These are phyloP conservation scores for Girardinus metallicus DNA, from an alignment of 2,797 vertebrate species.

Conservation along the genomic window DNA sequence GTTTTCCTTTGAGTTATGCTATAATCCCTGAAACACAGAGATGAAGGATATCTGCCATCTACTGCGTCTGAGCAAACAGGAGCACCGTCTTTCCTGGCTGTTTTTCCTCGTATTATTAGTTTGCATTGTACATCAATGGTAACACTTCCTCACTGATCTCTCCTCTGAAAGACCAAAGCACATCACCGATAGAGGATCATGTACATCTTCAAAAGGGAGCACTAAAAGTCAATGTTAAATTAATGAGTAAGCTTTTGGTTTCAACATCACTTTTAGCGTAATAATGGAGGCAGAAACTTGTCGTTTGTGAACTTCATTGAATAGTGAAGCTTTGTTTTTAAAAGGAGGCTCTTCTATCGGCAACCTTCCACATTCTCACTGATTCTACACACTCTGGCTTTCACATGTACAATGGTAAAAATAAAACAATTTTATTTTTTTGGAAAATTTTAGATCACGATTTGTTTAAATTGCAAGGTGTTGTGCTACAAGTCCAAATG, in stretches of 20 bases:
- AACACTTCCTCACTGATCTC: not conserved
- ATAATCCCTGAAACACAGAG: constrained; percentile 1
- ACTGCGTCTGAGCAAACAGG: not conserved
- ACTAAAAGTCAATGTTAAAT: not conserved
- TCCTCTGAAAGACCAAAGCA: not conserved
- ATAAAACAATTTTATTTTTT: no score
- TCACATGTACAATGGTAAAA: not conserved
- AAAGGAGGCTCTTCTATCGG: not conserved
- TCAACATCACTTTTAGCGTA: not conserved
- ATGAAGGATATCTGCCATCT: not conserved
- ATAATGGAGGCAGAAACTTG: not conserved
- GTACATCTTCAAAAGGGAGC: not conserved
- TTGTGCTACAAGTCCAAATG: constrained; percentile 43
- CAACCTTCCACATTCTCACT: not conserved
- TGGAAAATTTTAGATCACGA: not conserved
- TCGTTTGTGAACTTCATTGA: not conserved
- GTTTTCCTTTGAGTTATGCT: constrained; percentile 3
- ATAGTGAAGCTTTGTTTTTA: not conserved
- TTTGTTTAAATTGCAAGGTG: constrained; percentile 46
- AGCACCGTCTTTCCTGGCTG: not conserved
- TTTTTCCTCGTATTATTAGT: not conserved
- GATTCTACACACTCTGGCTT: not conserved
- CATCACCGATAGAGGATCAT: not conserved
- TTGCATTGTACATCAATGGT: not conserved
- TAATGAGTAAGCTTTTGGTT: not conserved